Evolutionary conservation across 2,113 vertebrate genomes (phyloP).

Genomic region (Pollimyrus isidori): DNA sequence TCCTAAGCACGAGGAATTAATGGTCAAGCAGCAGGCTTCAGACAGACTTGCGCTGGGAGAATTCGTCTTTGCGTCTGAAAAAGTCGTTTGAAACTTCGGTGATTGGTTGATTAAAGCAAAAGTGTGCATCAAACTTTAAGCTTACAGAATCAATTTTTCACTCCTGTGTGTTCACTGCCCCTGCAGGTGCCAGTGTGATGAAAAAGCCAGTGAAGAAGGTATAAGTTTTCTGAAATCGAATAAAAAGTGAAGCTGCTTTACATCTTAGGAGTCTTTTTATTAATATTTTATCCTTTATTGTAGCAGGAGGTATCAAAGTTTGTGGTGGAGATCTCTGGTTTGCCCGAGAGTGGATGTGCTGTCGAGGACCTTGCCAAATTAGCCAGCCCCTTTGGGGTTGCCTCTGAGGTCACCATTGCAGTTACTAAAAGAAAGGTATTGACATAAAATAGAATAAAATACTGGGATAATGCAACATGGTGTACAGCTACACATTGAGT

Average conservation of each 20-base stretch:
- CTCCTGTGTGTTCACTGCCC: background rate
- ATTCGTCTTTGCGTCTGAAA: background rate
- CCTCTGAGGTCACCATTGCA: constrained; percentile 56
- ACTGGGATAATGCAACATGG: background rate
- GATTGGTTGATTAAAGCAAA: background rate
- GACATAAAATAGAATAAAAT: background rate
- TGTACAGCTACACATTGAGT: background rate
- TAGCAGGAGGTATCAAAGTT: constrained; percentile 39
- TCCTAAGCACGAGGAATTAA: background rate
- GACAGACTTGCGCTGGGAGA: background rate
- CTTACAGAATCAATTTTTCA: background rate
- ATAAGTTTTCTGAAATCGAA: background rate
- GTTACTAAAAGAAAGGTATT: constrained; percentile 66
- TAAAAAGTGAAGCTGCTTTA: background rate
- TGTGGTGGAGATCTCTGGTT: constrained; percentile 60
- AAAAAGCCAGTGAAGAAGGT: constrained; percentile 36
- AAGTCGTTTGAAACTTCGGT: background rate
- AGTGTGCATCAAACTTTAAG: background rate
- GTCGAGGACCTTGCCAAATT: constrained; percentile 64
- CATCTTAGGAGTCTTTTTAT: background rate
- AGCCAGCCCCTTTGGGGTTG: constrained; percentile 61
- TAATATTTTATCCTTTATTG: background rate
- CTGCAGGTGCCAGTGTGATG: constrained; percentile 13
- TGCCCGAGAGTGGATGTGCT: constrained; percentile 60
- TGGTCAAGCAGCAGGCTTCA: background rate